Evolutionary conservation across 2,797 vertebrate genomes (phyloP).

Genomic region (Cephalopachus bancanus): DNA sequence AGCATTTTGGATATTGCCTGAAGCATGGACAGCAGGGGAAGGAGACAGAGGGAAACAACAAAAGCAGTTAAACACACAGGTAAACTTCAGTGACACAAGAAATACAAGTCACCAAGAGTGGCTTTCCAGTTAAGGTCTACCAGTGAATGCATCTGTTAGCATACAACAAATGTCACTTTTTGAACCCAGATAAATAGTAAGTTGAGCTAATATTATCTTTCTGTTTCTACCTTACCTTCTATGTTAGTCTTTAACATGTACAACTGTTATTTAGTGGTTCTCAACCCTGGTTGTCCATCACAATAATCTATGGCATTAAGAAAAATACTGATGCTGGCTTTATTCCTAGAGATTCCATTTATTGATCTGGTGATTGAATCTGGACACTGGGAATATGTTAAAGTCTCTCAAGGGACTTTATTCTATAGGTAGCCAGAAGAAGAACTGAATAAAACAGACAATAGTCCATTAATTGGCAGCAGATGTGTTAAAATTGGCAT

Average conservation of each 20-base stretch:
- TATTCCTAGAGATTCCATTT: not conserved
- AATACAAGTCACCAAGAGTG: not conserved
- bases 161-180: not conserved
- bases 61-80: not conserved
- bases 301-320: not conserved
- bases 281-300: not conserved
- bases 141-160: not conserved
- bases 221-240: not conserved
- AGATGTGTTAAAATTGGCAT: conserved; percentile 30
- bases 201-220: not conserved
- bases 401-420: conserved; percentile 10
- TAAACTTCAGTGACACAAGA: not conserved
- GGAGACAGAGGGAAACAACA: not conserved
- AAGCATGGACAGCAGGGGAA: not conserved
- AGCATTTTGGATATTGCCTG: not conserved
- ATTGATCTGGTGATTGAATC: not conserved
- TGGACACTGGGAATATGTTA: not conserved
- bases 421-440: conserved; percentile 31
- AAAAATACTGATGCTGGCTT: not conserved
- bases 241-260: not conserved
- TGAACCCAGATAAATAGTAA: not conserved
- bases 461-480: not conserved
- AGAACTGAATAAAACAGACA: not conserved
- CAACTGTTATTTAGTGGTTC: not conserved
- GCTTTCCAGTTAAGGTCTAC: not conserved